Evolutionary conservation across 2,888 invertebrate genomes (phyloP), one percentile per base, ranked within the genome.

Genomic region (Aromia moschata): DNA sequence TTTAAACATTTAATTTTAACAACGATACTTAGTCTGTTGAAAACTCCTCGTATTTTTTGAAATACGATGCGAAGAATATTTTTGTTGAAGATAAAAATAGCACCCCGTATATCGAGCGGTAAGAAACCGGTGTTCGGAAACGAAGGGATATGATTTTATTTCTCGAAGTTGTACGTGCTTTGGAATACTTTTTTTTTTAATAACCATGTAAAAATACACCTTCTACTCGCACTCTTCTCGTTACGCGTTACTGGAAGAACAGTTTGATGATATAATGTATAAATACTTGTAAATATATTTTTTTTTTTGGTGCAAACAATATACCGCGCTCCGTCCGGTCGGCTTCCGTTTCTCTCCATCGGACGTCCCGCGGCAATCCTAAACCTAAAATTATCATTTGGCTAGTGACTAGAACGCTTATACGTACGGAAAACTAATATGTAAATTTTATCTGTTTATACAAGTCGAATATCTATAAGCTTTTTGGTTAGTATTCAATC

Each of bases 321-420:
- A 41, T 61, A 56, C 54, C 18, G 17, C 38, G 25, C 44, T 40
- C 2, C 16, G 33, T 9, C 25, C 38, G 25, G 25, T 3, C 14
- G 49, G 12, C 37, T 11, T 40, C 51, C 36, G n/a, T n/a, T n/a
- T n/a, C n/a, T n/a, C n/a, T n/a, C n/a, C n/a, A n/a, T 51, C 53
- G 46, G 47, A 36, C 40, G 33, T n/a, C 38, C 45, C 41, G 43
- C 43, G 56, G 54, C 20, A 43, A 62, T 45, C 53, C 61, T 65
- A 67, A 60, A 57, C 44, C 65, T 64, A 70, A 56, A 66, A 64
- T 62, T 67, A 67, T 72, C 77, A 77, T 78, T 79, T 79, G 78
- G 78, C 79, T 78, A 77, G 70, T 79, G 79, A 79, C 79, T 79
- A 79, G 79, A 79, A 67, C 69, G 70, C 74, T 73, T 74, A 70